A percentile compares a stretch with the other conserved stretches of the same genome.
Evolutionary conservation across 2,888 invertebrate species (phyloP).

Genomic region (Parthenolecanium corni): DNA sequence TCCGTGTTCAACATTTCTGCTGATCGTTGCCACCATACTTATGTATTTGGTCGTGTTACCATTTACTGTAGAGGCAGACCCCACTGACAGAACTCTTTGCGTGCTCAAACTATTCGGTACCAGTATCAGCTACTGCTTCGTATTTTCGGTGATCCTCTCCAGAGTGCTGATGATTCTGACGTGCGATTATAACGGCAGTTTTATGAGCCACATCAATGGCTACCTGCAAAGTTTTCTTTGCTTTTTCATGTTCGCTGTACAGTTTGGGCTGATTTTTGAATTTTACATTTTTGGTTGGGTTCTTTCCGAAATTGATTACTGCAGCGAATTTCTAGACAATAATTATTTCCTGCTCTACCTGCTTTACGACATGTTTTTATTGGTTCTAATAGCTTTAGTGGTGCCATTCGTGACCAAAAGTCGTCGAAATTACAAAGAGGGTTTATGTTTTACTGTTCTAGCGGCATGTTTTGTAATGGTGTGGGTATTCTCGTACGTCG

Average conservation of each 20-base stretch:
- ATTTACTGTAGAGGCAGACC: slow-evolving; percentile 36
- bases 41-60: slow-evolving; percentile 40
- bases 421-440: slow-evolving; percentile 57
- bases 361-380: slow-evolving; percentile 51
- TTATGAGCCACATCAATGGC: slow-evolving; percentile 58
- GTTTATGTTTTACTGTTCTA: slow-evolving; percentile 43
- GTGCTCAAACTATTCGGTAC: slow-evolving; percentile 40
- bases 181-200: slow-evolving; percentile 51
- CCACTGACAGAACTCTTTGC: slow-evolving; percentile 10
- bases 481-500: slow-evolving; percentile 51
- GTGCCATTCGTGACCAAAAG: slow-evolving; percentile 52
- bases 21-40: slow-evolving; percentile 40
- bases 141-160: slow-evolving; percentile 53
- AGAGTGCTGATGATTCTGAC: slow-evolving; percentile 54
- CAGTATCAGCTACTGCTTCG: slow-evolving; percentile 48
- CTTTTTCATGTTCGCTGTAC: slow-evolving; percentile 46
- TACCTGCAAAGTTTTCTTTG: slow-evolving; percentile 49
- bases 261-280: slow-evolving; percentile 38
- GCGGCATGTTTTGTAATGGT: slow-evolving; percentile 45
- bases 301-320: slow-evolving; percentile 43
- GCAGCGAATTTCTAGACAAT: slow-evolving; percentile 43
- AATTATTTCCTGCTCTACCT: slow-evolving; percentile 44
- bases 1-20: slow-evolving; percentile 43
- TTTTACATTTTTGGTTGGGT: slow-evolving; percentile 39
- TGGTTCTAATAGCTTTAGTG: slow-evolving; percentile 46